Percentiles rank a stretch among this genome's conserved stretches.
Evolutionary conservation across 2,113 vertebrate genomes (phyloP).

Genomic region (Elephas maximus): DNA sequence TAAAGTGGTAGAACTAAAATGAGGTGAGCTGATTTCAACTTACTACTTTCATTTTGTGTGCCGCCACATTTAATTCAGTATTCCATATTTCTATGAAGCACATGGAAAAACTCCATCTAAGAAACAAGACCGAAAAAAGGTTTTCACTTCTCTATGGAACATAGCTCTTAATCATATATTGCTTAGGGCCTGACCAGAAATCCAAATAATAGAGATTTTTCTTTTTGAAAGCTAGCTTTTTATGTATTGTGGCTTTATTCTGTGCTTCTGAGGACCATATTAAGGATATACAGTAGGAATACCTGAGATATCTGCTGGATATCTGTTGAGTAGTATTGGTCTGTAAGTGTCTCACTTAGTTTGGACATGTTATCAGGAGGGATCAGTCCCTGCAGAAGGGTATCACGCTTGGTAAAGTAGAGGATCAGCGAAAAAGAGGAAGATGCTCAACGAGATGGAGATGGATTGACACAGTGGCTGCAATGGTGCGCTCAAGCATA

Average conservation of each 20-base stretch:
- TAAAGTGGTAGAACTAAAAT: conserved; percentile 46
- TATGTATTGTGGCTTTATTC: background rate
- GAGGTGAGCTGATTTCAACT: conserved; percentile 44
- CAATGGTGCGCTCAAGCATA: too few species aligned
- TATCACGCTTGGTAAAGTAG: too few species aligned
- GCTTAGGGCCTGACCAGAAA: conserved; percentile 42
- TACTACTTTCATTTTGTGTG: conserved; percentile 65
- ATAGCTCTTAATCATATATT: conserved; percentile 45
- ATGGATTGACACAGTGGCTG: too few species aligned
- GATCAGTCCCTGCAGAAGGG: too few species aligned
- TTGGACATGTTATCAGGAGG: too few species aligned
- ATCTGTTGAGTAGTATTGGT: background rate
- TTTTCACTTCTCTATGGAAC: background rate
- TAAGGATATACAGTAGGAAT: background rate
- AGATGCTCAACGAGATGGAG: too few species aligned
- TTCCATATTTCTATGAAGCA: conserved; percentile 67
- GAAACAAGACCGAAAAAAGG: conserved; percentile 5
- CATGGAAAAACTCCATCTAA: conserved; percentile 41
- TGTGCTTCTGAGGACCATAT: background rate
- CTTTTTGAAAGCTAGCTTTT: conserved; percentile 61
- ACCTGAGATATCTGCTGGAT: background rate
- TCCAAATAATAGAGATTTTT: conserved; percentile 24
- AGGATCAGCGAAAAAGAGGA: too few species aligned
- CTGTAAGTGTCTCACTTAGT: background rate
- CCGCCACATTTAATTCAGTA: conserved; percentile 65